Conservation (phyloP, 2,113 vertebrate genomes). For the Antechinus stuartii region DNA sequence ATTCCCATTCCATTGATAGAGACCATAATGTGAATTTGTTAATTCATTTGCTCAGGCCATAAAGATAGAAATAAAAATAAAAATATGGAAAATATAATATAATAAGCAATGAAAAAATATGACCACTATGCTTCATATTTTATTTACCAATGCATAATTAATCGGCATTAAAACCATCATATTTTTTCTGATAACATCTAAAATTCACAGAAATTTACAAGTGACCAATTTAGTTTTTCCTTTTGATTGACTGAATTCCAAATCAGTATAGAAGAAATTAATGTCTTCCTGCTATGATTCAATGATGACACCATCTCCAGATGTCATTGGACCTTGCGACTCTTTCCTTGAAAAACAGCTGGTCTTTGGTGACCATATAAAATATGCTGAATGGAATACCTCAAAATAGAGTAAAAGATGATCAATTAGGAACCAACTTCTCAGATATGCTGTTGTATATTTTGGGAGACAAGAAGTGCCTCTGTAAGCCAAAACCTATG, state of each 20-base stretch:
- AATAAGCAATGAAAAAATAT: neutral
- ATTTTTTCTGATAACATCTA: neutral
- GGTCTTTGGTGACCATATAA: neutral
- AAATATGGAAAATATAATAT: neutral
- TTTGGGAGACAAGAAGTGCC: neutral
- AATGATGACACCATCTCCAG: neutral
- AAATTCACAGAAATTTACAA: neutral
- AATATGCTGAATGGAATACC: neutral
- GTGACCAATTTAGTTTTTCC: neutral
- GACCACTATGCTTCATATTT: neutral
- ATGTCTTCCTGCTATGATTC: neutral
- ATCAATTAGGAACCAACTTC: neutral
- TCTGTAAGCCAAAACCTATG: neutral
- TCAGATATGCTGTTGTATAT: neutral
- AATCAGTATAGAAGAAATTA: neutral
- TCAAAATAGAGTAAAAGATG: neutral
- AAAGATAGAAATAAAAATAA: neutral
- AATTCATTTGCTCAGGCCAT: neutral
- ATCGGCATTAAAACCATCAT: neutral
- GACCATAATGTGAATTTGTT: neutral
- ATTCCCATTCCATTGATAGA: neutral
- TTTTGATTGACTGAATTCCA: neutral
- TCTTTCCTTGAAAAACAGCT: neutral
- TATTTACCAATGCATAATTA: neutral
- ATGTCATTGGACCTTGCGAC: neutral